Evolutionary conservation across 2,113 vertebrate genomes (phyloP), one percentile per base, ranked within the genome.

Genomic region (Myiozetetes cayanensis): DNA sequence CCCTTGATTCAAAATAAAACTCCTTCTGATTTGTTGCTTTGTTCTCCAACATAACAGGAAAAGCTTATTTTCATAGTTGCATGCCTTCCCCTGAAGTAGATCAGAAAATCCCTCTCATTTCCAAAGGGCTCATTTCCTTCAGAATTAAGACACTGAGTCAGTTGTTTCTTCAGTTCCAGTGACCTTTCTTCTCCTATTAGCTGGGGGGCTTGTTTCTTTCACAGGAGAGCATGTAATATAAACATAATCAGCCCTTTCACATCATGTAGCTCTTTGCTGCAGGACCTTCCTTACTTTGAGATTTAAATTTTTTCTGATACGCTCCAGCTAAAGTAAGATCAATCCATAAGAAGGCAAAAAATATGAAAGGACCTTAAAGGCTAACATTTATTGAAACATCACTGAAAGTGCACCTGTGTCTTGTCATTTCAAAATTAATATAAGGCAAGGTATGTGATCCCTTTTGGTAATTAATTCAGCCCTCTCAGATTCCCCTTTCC

Each of bases 401-500:
- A 73, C 78, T 59, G 23, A 24, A 91, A 83, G 58, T 80, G 85
- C 95, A 95, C 93, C 96, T 94, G 93, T 87, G 91, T 65, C 96
- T 93, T 96, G 83, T 97, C 89, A 90, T 89, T 95, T 96, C 90
- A 89, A 91, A 96, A 96, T 94, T 85, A 95, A 94, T 89, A 83
- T 67, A 89, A 95, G 73, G 44, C 59, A 79, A 85, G 61, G 92
- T 91, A 93, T 66, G 43, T 52, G 82, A 96, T 96, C 82, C 66
- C 77, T 72, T 80, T 52, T 61, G 72, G 81, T 93, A 96, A 96
- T 96, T 96, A 95, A 79, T 35, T 6, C 47, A 83, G 73, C 65
- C 96, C 90, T 94, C 75, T 96, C 46, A 0, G 85, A 73, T 93
- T 96, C 75, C 90, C 90, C 61, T 93, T 96, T 90, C 87, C 90